Conservation (phyloP, 2,113 vertebrate species). For the Phyllostomus hastatus region DNA sequence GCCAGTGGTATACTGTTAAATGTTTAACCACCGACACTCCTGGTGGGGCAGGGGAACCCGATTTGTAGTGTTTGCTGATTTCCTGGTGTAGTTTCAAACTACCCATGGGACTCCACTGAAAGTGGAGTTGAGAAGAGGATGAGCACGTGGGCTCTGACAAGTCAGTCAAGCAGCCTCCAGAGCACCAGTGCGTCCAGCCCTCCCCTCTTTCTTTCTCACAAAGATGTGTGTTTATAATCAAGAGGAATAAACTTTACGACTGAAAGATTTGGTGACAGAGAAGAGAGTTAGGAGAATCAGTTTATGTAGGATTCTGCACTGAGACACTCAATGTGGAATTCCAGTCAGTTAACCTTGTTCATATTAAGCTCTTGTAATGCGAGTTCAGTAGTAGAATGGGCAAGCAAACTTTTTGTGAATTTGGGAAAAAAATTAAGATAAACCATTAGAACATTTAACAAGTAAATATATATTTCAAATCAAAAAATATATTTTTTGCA, state of each 20-base stretch:
- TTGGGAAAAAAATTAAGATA: background rate
- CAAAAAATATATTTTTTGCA: background rate
- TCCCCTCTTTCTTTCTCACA: background rate
- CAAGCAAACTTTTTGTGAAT: background rate
- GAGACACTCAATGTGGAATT: background rate
- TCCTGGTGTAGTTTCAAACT: background rate
- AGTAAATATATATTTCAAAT: too few relatives aligned
- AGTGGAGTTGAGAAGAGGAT: background rate
- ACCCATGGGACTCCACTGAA: background rate
- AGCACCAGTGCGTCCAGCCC: background rate
- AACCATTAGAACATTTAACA: background rate
- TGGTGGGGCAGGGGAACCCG: background rate
- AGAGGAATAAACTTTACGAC: background rate
- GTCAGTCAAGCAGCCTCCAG: background rate
- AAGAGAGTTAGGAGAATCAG: background rate
- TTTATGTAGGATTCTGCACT: background rate
- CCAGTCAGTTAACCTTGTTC: background rate
- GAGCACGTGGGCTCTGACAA: background rate
- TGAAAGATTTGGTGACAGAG: background rate
- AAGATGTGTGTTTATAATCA: background rate
- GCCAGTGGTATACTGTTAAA: background rate
- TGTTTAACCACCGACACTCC: background rate
- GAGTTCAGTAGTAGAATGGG: background rate
- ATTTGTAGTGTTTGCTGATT: background rate
- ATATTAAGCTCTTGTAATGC: background rate